These are phyloP conservation scores for Phyto melanocephala DNA, from an alignment of 2,888 invertebrate species.

Conservation along the genomic window DNA sequence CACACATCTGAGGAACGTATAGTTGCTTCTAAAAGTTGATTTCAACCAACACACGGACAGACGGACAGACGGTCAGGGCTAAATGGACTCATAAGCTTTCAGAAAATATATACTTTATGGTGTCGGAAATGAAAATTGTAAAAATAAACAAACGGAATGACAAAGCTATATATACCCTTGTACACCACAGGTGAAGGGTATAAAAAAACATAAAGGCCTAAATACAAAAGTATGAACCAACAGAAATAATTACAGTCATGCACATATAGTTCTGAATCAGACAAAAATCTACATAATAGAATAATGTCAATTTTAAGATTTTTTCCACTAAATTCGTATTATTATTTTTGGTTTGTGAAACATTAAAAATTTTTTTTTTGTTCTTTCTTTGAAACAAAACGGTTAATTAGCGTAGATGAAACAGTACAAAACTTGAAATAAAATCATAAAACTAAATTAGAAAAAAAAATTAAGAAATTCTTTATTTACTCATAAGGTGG, in stretches of 20 bases:
- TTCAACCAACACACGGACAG: too few relatives aligned
- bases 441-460: background rate
- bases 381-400: background rate
- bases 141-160: too few relatives aligned
- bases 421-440: background rate
- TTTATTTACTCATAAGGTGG: background rate
- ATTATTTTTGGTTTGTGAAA: background rate
- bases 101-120: too few relatives aligned
- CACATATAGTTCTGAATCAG: background rate
- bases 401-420: constrained; percentile 33
- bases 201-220: too few relatives aligned
- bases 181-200: too few relatives aligned
- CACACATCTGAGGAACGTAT: too few relatives aligned
- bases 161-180: too few relatives aligned
- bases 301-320: constrained; percentile 51
- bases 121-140: too few relatives aligned
- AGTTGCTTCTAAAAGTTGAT: too few relatives aligned
- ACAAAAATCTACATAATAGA: constrained; percentile 7
- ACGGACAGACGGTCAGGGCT: too few relatives aligned
- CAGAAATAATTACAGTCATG: constrained; percentile 46
- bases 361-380: background rate
- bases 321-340: background rate
- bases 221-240: too few relatives aligned
- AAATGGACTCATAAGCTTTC: too few relatives aligned
- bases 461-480: constrained; percentile 11